A percentile compares a stretch with the other conserved stretches of the same genome.
phyloP scores from a whole-genome alignment of 2,888 invertebrate species.

The Carterocephalus palaemon region DNA sequence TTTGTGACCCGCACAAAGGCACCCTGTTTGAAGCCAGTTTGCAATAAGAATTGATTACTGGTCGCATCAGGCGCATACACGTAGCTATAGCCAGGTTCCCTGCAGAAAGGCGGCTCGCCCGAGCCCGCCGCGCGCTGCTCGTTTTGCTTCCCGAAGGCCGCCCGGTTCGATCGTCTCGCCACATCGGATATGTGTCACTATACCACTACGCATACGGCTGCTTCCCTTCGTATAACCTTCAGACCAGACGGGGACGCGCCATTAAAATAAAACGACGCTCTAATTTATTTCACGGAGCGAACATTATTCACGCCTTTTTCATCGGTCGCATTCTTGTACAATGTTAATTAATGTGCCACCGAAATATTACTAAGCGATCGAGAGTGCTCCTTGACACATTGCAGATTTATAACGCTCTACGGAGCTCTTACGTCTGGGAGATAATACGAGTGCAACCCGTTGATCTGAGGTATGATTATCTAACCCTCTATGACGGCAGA shows the following conservation, averaged over 20 bases:
- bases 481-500: not conserved
- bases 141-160: slow-evolving; percentile 71
- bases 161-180: slow-evolving; percentile 60
- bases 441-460: not conserved
- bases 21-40: slow-evolving; percentile 16
- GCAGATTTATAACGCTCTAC: slow-evolving; percentile 8
- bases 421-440: no score
- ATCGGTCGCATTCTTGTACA: slow-evolving; percentile 22
- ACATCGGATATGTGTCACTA: slow-evolving; percentile 74
- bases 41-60: slow-evolving; percentile 24
- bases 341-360: slow-evolving; percentile 26
- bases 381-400: slow-evolving; percentile 8
- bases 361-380: slow-evolving; percentile 19
- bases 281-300: slow-evolving; percentile 31
- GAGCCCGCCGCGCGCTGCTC: slow-evolving; percentile 43
- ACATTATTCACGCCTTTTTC: slow-evolving; percentile 26
- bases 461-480: slow-evolving; percentile 4
- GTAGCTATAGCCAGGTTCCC: slow-evolving; percentile 32
- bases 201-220: slow-evolving; percentile 59
- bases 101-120: slow-evolving; percentile 34
- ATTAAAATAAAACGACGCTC: slow-evolving; percentile 36
- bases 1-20: slow-evolving; percentile 3
- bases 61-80: slow-evolving; percentile 23
- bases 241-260: slow-evolving; percentile 41
- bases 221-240: slow-evolving; percentile 49